Evolutionary conservation across 1,140 invertebrate genomes (phyloP).

Genomic region (Drosophila rufa): DNA sequence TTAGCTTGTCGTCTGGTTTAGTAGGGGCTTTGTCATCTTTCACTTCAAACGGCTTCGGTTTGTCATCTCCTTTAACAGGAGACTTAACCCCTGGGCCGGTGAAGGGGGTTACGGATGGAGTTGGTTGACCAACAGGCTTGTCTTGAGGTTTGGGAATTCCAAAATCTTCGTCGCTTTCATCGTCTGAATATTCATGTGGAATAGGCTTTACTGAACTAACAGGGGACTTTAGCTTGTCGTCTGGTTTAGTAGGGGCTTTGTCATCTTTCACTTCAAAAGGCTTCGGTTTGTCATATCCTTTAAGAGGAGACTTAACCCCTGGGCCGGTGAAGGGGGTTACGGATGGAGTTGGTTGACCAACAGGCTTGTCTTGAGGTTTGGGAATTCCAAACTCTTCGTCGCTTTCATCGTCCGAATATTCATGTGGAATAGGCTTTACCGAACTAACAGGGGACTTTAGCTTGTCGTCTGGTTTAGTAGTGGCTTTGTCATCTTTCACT

Average conservation of each 20-base stretch:
- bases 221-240: background rate
- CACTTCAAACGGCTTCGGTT: background rate
- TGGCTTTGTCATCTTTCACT: background rate
- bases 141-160: background rate
- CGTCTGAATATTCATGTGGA: background rate
- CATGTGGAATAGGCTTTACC: no score
- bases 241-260: background rate
- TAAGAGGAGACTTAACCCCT: no score
- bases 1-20: no score
- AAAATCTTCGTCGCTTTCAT: constrained; percentile 13
- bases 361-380: background rate
- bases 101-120: background rate
- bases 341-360: background rate
- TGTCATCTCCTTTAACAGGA: background rate
- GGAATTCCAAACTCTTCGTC: constrained; percentile 10
- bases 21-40: background rate
- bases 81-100: background rate
- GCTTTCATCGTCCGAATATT: constrained; percentile 13
- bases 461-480: no score
- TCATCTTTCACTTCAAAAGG: background rate
- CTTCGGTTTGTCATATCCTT: no score
- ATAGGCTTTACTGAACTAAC: no score
- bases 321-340: no score
- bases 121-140: background rate
- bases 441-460: background rate